Conservation (phyloP, 1,140 invertebrate species). For the Caenorhabditis inopinata region DNA sequence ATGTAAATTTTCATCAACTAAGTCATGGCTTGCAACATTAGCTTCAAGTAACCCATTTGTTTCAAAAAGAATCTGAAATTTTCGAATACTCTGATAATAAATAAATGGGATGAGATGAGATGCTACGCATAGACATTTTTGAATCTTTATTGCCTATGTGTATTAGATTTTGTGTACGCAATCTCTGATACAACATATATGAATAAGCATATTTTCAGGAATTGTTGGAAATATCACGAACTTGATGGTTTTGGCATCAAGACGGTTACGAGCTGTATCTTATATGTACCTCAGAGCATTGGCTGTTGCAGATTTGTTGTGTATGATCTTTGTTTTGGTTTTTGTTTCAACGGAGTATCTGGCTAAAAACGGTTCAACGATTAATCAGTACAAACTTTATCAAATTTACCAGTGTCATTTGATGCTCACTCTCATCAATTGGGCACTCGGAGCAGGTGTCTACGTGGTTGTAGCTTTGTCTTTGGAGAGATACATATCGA, state of each 20-base stretch:
- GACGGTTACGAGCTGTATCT: conserved; percentile 61
- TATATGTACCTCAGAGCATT: conserved; percentile 62
- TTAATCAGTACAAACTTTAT: conserved; percentile 53
- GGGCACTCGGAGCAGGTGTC: conserved; percentile 63
- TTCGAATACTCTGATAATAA: no score
- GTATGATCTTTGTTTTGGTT: conserved; percentile 65
- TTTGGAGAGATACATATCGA: conserved; percentile 62
- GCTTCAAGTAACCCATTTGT: no score
- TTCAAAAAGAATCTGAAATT: no score
- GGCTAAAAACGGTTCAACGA: conserved; percentile 37
- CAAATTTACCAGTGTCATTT: conserved; percentile 64
- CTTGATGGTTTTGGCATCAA: conserved; percentile 60
- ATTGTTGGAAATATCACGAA: conserved; percentile 59
- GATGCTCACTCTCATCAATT: conserved; percentile 65
- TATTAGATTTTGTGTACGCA: no score
- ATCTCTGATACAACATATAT: no score
- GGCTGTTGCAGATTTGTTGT: conserved; percentile 62
- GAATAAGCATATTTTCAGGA: conserved; percentile 2
- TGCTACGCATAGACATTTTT: no score
- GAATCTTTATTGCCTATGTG: no score
- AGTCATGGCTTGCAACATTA: no score
- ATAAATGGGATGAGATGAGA: no score
- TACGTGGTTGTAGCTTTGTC: conserved; percentile 62
- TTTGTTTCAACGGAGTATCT: conserved; percentile 59
- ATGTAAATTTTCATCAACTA: no score